Evolutionary conservation across 2,888 invertebrate species (phyloP), one percentile per base, ranked within the genome.

Genomic region (Tachina lurida): DNA sequence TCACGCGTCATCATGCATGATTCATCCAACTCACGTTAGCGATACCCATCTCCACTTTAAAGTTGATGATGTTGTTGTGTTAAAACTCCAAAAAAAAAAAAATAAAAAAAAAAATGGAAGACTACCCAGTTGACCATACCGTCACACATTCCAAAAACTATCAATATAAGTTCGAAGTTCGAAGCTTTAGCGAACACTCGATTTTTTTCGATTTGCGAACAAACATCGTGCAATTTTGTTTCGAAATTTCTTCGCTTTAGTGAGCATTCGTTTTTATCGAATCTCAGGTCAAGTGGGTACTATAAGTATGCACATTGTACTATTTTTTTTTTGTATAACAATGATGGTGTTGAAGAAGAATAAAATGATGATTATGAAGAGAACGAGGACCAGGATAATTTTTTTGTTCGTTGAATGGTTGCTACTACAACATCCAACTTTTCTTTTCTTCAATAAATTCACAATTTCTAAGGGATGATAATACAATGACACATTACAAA

Each of bases 381-480:
- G n/a, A 31, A 68, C 60, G 54, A 31, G 43, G 47, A 43, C 13
- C 49, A 52, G 60, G 60, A 56, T 73, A 58, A 67, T 52, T 76
- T 52, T 22, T 49, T 58, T 79, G 31, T 31, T 58, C 31, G 15
- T n/a, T 65, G 31, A 17, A 19, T 60, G 22, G 45, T 70, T 60
- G 75, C 19, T 78, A 60, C 78, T 49, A 58, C 49, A 52, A 22
- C 58, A 49, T 54, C 54, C 54, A 63, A 52, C 45, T 74, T 74
- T 54, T 74, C n/a, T 54, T 74, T 84, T 12, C 62, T 54, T 84
- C 10, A 65, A 60, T 74, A 77, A 56, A 58, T 78, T 65, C 65
- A 71, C 5, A 45, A 82, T 54, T 45, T 78, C 79, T 83, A 86
- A 83, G 85, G 85, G 85, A 86, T 86, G 85, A 67, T 73, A 79